Percentiles rank a stretch among this genome's conserved stretches.
These are phyloP conservation scores for Trichosurus vulpecula DNA, from an alignment of 2,797 vertebrate species.

Conservation along the genomic window DNA sequence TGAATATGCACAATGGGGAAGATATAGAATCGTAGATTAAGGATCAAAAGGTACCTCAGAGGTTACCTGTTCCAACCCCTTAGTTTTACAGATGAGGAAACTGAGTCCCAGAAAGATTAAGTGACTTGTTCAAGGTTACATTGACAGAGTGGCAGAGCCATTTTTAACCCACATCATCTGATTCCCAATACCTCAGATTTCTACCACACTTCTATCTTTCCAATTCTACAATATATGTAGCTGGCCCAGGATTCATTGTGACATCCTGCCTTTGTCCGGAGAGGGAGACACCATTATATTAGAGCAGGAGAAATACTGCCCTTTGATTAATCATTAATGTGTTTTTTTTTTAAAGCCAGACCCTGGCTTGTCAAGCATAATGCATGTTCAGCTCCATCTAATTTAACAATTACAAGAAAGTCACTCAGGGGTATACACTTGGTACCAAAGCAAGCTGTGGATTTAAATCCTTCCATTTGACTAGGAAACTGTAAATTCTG, in stretches of 20 bases:
- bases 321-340: conserved; percentile 51
- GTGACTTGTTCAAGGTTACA: neutral
- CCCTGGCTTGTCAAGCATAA: conserved; percentile 57
- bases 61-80: neutral
- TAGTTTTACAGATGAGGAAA: neutral
- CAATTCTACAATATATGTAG: neutral
- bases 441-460: conserved; percentile 2
- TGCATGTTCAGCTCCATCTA: conserved; percentile 61
- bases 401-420: conserved; percentile 54
- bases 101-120: neutral
- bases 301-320: conserved; percentile 47
- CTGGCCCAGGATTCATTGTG: neutral
- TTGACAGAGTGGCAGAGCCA: neutral
- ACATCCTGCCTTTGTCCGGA: conserved; percentile 31
- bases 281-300: neutral
- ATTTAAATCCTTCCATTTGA: conserved; percentile 46
- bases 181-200: neutral
- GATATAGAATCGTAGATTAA: neutral
- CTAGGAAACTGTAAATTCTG: conserved; percentile 19
- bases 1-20: neutral
- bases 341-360: conserved; percentile 41
- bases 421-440: neutral
- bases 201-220: neutral
- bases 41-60: neutral
- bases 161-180: neutral